Evolutionary conservation across 2,888 invertebrate genomes (phyloP).

Genomic region (Harmothoe impar): DNA sequence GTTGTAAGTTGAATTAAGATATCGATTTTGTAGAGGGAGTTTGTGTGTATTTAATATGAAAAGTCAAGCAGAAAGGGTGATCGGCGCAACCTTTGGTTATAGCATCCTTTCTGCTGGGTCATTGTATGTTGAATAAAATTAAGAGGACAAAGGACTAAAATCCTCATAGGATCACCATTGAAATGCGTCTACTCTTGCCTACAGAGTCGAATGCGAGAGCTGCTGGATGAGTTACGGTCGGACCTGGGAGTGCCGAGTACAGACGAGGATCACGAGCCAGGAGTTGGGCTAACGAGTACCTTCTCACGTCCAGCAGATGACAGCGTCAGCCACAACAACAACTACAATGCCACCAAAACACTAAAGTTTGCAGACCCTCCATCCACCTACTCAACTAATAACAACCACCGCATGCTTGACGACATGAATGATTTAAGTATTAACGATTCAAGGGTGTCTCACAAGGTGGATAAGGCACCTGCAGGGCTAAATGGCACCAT

Average conservation of each 20-base stretch:
- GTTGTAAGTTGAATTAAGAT: too few relatives aligned
- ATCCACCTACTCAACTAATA: background rate
- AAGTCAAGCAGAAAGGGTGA: too few relatives aligned
- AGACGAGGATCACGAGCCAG: conserved; percentile 66
- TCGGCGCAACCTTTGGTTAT: too few relatives aligned
- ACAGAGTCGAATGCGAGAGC: conserved; percentile 77
- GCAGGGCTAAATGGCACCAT: conserved; percentile 21
- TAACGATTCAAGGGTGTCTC: background rate
- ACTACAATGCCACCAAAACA: background rate
- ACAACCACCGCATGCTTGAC: background rate
- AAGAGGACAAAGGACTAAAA: too few relatives aligned
- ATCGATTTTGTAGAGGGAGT: too few relatives aligned
- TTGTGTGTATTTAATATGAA: too few relatives aligned
- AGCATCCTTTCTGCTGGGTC: too few relatives aligned
- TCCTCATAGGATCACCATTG: too few relatives aligned
- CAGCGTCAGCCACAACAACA: background rate
- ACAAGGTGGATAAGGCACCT: background rate
- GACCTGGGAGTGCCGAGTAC: conserved; percentile 76
- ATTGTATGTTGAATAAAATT: too few relatives aligned
- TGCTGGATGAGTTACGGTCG: conserved; percentile 75
- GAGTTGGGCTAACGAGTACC: conserved; percentile 60
- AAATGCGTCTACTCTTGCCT: background rate
- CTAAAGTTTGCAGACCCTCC: background rate
- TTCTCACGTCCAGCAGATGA: background rate
- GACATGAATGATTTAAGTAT: conserved; percentile 4